Conservation (phyloP, 1,140 invertebrate species). For the Leptoteleia sp. region DNA sequence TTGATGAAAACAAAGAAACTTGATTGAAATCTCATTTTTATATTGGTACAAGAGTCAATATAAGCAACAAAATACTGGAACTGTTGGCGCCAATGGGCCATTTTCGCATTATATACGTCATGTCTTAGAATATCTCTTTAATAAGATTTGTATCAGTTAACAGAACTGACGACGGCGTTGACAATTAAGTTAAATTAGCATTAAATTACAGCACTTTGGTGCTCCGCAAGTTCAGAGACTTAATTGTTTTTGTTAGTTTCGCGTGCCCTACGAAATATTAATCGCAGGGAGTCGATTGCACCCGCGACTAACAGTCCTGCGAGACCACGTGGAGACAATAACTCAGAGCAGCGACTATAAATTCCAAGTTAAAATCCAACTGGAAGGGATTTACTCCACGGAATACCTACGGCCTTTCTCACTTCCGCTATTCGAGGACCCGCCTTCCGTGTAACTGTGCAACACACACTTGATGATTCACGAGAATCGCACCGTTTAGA, state of each 20-base stretch:
- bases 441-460: slow-evolving; percentile 37
- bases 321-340: slow-evolving; percentile 71
- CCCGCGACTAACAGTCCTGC: slow-evolving; percentile 53
- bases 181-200: slow-evolving; percentile 65
- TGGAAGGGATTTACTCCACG: slow-evolving; percentile 71
- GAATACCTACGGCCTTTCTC: slow-evolving; percentile 62
- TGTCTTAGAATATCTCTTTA: slow-evolving; percentile 37
- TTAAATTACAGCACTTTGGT: slow-evolving; percentile 50
- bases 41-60: too few species aligned
- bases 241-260: slow-evolving; percentile 66
- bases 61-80: background rate
- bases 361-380: slow-evolving; percentile 76
- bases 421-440: slow-evolving; percentile 59
- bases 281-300: slow-evolving; percentile 67
- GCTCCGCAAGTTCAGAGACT: slow-evolving; percentile 28
- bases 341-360: slow-evolving; percentile 70
- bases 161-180: slow-evolving; percentile 33
- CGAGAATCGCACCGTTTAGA: slow-evolving; percentile 55
- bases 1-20: too few species aligned
- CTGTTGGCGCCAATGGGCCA: background rate
- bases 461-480: slow-evolving; percentile 60
- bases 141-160: slow-evolving; percentile 53
- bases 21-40: too few species aligned
- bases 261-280: slow-evolving; percentile 69
- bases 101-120: slow-evolving; percentile 18